phyloP scores from a whole-genome alignment of 2,888 invertebrate species.

The Leptura quadrifasciata region DNA sequence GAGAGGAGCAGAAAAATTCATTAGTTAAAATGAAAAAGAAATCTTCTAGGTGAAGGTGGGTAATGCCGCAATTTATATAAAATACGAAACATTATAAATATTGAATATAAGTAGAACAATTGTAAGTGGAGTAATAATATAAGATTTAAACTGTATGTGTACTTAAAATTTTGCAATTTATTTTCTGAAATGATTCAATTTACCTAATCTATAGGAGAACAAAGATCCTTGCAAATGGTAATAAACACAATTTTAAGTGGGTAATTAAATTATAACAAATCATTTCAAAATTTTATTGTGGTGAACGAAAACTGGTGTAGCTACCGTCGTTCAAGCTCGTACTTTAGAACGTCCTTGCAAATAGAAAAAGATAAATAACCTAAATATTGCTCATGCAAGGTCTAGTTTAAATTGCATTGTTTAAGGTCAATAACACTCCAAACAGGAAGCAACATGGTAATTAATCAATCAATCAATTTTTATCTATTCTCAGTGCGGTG shows the following conservation, averaged over 20 bases:
- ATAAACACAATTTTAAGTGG: background rate
- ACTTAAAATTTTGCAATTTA: too few species aligned
- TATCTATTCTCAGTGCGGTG: background rate
- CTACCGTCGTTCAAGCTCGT: slow-evolving; percentile 1
- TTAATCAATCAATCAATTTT: slow-evolving; percentile 1
- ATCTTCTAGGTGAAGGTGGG: too few species aligned
- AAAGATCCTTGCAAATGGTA: slow-evolving; percentile 16
- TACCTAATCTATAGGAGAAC: too few species aligned
- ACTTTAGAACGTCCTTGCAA: slow-evolving; percentile 20
- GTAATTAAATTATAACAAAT: slow-evolving; percentile 2
- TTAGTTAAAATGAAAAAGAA: too few species aligned
- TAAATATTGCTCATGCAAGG: slow-evolving; percentile 36
- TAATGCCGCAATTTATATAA: too few species aligned
- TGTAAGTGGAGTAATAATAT: too few species aligned
- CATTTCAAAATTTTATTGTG: slow-evolving; percentile 17
- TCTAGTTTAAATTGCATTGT: slow-evolving; percentile 42
- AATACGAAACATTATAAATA: too few species aligned
- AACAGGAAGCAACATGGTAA: slow-evolving; percentile 22
- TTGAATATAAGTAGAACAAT: too few species aligned
- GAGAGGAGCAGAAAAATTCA: too few species aligned
- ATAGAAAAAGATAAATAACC: slow-evolving; percentile 23
- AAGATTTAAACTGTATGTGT: too few species aligned
- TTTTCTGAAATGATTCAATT: too few species aligned
- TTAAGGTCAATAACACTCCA: slow-evolving; percentile 44
- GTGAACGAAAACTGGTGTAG: background rate